Evolutionary conservation across 2,113 vertebrate genomes (phyloP).

Genomic region (Thinocorus orbignyianus): DNA sequence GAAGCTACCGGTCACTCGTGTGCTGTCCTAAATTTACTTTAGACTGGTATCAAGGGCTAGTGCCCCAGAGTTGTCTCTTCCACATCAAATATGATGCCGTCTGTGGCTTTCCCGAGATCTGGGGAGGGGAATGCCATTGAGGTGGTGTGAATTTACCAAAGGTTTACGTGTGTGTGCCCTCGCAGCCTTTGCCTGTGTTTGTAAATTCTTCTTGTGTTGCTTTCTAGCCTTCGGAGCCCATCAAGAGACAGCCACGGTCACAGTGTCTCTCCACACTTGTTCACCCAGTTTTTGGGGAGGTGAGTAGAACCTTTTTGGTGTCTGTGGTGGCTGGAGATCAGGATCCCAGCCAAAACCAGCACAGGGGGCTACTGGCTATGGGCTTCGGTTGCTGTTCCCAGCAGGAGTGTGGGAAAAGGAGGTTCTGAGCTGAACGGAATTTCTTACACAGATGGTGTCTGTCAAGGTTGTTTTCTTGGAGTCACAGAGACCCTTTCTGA

Average conservation of each 20-base stretch:
- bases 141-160: background rate
- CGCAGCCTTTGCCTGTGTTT: background rate
- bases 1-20: rapidly evolving
- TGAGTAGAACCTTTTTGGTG: constrained; percentile 54
- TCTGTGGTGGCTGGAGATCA: background rate
- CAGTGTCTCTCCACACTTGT: constrained; percentile 93
- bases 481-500: background rate
- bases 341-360: background rate
- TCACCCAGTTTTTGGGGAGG: constrained; percentile 95
- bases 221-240: constrained; percentile 78
- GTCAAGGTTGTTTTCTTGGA: background rate
- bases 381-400: background rate
- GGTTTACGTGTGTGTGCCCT: background rate
- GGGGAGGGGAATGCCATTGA: background rate
- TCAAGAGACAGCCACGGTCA: constrained; percentile 92
- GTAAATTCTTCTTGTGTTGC: background rate
- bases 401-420: background rate
- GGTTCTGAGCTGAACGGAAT: background rate
- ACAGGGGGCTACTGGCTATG: background rate
- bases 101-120: background rate
- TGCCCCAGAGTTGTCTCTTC: background rate
- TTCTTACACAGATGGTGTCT: background rate
- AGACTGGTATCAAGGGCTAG: background rate
- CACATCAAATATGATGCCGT: background rate
- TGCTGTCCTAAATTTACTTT: background rate